Base-by-base conservation (phyloP, 2,888 invertebrate species). In the Lepidocyrtinus sp. region DNA sequence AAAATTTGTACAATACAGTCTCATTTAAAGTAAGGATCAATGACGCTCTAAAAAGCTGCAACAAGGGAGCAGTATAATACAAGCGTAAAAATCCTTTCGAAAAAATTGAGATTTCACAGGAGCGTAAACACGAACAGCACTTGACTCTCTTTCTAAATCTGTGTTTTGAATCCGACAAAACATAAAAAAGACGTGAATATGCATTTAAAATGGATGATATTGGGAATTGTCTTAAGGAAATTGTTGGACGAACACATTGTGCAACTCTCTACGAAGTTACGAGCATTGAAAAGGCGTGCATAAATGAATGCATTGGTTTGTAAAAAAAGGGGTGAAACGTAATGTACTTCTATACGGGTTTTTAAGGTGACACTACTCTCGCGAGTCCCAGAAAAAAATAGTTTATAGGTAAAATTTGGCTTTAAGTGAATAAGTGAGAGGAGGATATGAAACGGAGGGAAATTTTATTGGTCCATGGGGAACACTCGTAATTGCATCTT, bases 381-480 rank as follows among this genome's bases (percentile, higher is more conserved):
- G 15, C 9, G 15, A 15, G 46, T 45, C 15, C 9, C 46, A 9
- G 9, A 15, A 9, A 12, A 15, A 12, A 15, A 19, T 21, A 19
- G 15, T 12, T 21, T 21, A 21, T 17, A 21, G 9, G 21, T 59
- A 59, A n/a, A n/a, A 64, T 17, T 64, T 24, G 25, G 70, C 67
- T 63, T 76, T 72, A 68, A 70, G 68, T 79, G 79, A 74, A 74
- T 36, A 50, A 50, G 9, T 72, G 22, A 62, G 62, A 25, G 19
- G 55, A 63, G 69, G 78, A 65, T 67, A 64, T 45, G 70, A 25
- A 9, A 82, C 24, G 69, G 78, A 77, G 75, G 81, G 75, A 50
- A 84, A 79, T 83, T 83, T 85, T 85, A 85, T 85, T 82, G 84
- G 84, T 83, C 85, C 81, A 69, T 76, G 67, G 85, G 84, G 85